Base-by-base conservation (phyloP, 2,113 vertebrate species). In the Upupa epops region DNA sequence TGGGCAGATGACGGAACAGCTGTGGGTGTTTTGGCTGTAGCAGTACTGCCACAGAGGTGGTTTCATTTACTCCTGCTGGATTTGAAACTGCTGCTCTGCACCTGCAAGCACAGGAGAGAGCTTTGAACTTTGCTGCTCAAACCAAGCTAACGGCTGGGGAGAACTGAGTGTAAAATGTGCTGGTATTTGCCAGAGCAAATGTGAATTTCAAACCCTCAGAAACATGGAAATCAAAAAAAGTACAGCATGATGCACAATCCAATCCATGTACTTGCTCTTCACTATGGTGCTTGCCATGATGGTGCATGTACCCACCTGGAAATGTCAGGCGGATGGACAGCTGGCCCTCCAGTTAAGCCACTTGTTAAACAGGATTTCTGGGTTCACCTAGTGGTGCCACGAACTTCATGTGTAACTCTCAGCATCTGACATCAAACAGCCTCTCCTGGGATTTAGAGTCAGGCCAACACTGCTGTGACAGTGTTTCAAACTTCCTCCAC, bases 201-300 rank as follows among this genome's bases (percentile, higher is more conserved):
- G 17, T 52, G 49, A 40, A 20, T 80, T 88, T 77, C 65, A 59
- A 71, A 52, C 20, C 20, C 29, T 6, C 36, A 56, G 48, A 34
- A 32, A 12, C 14, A 52, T 37, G 17, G 45, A 51, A 66, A 74
- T 48, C 13, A 52, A 68, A 36, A 28, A 54, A 60, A 66, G 25
- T n/a, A 58, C 1, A 9, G 65, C 5, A 4, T 7, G 24, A 24
- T 5, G 20, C 5, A 17, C 13, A 52, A 49, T 31, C 28, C 2
- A 1, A 11, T 11, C 5, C 18, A 3, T 1, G 6, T 6, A 7
- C 32, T 17, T 0, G 0, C 31, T 55, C 34, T 22, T 49, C 31
- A 7, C 29, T 45, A 19, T 0, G 3, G 36, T 18, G 29, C 10
- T 45, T 29, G 40, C 14, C 11, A 1, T 5, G 6, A 18, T 40